phyloP scores from a whole-genome alignment of 37 sponge, comb jelly and placozoan genomes.

The Theonella swinhoei region DNA sequence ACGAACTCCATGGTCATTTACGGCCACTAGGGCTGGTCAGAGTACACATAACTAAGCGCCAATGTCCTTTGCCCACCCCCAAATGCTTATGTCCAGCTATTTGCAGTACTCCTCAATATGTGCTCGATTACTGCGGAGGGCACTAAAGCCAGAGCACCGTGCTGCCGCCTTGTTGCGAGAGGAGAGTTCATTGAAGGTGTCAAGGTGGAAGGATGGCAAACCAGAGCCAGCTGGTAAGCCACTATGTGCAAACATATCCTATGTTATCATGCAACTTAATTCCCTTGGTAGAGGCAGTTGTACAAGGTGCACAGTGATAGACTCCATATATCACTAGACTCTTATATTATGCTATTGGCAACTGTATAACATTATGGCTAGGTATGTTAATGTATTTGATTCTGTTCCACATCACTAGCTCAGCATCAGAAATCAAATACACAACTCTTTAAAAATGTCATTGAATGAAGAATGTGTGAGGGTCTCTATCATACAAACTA shows the following conservation, averaged over 20 bases:
- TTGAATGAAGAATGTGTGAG: slow-evolving; percentile 33
- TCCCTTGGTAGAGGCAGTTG: no score
- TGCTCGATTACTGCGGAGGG: slow-evolving; percentile 66
- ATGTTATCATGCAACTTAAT: no score
- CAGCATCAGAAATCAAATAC: no score
- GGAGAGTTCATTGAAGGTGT: slow-evolving; percentile 46
- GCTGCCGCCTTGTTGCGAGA: slow-evolving; percentile 13
- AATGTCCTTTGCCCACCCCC: slow-evolving; percentile 3
- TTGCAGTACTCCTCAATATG: slow-evolving; percentile 83
- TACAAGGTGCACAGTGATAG: no score
- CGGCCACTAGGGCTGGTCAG: background rate
- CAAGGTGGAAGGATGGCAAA: slow-evolving; percentile 72
- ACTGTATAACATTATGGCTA: no score
- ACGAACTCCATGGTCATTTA: background rate
- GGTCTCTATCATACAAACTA: slow-evolving; percentile 16
- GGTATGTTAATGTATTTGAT: no score
- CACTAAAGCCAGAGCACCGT: slow-evolving; percentile 74
- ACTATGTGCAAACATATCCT: background rate
- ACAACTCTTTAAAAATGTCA: background rate
- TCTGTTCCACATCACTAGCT: no score
- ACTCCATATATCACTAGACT: no score
- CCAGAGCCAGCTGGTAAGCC: slow-evolving; percentile 58
- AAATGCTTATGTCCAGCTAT: slow-evolving; percentile 52
- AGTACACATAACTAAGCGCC: background rate
- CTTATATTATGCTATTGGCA: no score